Percentiles rank a stretch among this genome's conserved stretches.
These are phyloP conservation scores for Pseudorhombus dupliciocellatus DNA, from an alignment of 2,113 vertebrate genomes.

Conservation along the genomic window DNA sequence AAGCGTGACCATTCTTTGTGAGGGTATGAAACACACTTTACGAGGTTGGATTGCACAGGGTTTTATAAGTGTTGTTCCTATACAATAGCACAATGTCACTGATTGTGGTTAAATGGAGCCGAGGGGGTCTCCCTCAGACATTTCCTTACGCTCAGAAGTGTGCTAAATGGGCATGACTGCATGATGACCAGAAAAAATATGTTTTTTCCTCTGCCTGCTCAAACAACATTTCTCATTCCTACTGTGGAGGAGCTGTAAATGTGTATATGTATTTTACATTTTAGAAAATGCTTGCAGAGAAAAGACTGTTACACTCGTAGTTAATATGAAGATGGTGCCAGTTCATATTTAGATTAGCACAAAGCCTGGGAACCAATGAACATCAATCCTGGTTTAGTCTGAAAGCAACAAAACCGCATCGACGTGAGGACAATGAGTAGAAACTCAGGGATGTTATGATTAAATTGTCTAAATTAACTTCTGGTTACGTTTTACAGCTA, in stretches of 20 bases:
- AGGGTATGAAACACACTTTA: conserved; percentile 47
- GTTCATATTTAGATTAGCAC: background rate
- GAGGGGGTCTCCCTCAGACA: background rate
- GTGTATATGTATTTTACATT: background rate
- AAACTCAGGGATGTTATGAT: background rate
- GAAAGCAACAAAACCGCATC: background rate
- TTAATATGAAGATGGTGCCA: conserved; percentile 2
- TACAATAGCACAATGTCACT: conserved; percentile 19
- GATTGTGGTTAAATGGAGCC: conserved; percentile 16
- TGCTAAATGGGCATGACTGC: background rate
- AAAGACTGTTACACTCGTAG: background rate
- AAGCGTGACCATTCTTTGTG: conserved; percentile 50
- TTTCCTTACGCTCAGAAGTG: background rate
- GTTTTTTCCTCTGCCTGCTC: background rate
- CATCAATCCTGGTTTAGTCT: background rate
- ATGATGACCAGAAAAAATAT: background rate
- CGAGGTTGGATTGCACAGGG: conserved; percentile 25
- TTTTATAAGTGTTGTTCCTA: conserved; percentile 16
- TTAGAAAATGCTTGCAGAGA: background rate
- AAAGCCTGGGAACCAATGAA: background rate
- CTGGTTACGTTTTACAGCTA: too few relatives aligned
- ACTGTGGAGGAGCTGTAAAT: background rate
- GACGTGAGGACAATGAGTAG: background rate
- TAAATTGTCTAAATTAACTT: too few relatives aligned
- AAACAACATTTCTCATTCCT: background rate